These are phyloP conservation scores for Scortum barcoo DNA, from an alignment of 2,113 vertebrate genomes.

Conservation along the genomic window DNA sequence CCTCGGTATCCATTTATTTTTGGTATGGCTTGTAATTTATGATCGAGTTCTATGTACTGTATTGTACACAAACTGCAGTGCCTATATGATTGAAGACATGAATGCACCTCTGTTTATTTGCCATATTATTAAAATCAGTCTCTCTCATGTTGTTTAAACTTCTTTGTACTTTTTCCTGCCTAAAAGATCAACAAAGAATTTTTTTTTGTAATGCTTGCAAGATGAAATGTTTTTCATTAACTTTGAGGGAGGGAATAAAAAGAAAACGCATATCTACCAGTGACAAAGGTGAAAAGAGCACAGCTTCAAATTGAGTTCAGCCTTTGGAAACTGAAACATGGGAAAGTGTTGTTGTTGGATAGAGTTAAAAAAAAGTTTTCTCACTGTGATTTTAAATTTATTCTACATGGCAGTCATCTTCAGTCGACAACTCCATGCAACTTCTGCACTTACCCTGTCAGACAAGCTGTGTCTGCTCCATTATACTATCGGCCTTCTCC, in stretches of 20 bases:
- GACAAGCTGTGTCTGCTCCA: neutral
- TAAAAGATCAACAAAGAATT: neutral
- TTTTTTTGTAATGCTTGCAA: neutral
- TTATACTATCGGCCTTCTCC: neutral
- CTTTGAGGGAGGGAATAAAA: neutral
- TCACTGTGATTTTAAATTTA: neutral
- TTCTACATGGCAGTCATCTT: neutral
- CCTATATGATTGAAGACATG: slow-evolving; percentile 76
- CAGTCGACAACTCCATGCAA: neutral
- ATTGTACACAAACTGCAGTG: slow-evolving; percentile 80
- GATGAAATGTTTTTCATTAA: slow-evolving; percentile 5
- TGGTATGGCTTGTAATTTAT: slow-evolving; percentile 69
- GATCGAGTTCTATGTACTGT: slow-evolving; percentile 69
- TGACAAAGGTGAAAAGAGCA: neutral
- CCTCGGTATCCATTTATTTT: slow-evolving; percentile 67
- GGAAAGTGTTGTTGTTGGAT: neutral
- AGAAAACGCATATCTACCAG: neutral
- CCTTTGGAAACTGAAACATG: neutral
- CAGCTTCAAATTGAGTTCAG: neutral
- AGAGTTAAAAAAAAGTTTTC: neutral
- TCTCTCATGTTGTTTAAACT: slow-evolving; percentile 51
- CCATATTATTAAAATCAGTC: slow-evolving; percentile 74
- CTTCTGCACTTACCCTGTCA: neutral
- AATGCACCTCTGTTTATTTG: slow-evolving; percentile 76
- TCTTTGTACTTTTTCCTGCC: slow-evolving; percentile 1